phyloP scores from a whole-genome alignment of 2,888 invertebrate species.

The Xanthia icteritia region DNA sequence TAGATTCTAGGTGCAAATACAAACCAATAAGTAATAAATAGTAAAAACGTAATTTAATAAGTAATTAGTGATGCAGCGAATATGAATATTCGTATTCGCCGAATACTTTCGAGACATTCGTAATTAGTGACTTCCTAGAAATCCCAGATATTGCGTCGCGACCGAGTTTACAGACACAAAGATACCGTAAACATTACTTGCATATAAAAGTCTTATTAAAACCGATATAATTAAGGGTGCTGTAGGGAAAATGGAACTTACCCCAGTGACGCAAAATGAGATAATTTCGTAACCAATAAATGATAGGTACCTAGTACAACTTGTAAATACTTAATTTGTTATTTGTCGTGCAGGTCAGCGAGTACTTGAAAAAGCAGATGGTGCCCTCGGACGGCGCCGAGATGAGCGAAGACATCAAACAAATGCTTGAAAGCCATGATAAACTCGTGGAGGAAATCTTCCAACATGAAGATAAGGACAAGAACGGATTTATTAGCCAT shows the following conservation, averaged over 20 bases:
- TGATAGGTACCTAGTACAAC: neutral
- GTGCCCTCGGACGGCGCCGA: slow-evolving; percentile 94
- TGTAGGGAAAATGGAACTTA: neutral
- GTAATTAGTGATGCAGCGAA: too few species aligned
- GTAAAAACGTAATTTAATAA: neutral
- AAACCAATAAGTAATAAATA: neutral
- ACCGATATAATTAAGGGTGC: neutral
- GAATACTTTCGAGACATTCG: too few species aligned
- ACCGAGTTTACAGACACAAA: too few species aligned
- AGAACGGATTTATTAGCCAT: slow-evolving; percentile 98
- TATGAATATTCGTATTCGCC: too few species aligned
- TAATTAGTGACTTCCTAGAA: too few species aligned
- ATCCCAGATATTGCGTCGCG: too few species aligned
- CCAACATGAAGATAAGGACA: slow-evolving; percentile 99
- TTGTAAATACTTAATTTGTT: slow-evolving; percentile 14
- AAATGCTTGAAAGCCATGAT: slow-evolving; percentile 96
- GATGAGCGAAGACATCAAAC: slow-evolving; percentile 94
- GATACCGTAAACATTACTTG: neutral
- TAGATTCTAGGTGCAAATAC: neutral
- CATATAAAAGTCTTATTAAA: neutral
- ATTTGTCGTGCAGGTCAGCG: slow-evolving; percentile 93
- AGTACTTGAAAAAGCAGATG: slow-evolving; percentile 98
- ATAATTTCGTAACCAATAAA: too few species aligned
- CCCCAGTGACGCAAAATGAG: neutral
- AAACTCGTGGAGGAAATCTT: slow-evolving; percentile 99